Evolutionary conservation across 1,140 invertebrate genomes (phyloP).

Genomic region (Pemphigus obesinymphae): DNA sequence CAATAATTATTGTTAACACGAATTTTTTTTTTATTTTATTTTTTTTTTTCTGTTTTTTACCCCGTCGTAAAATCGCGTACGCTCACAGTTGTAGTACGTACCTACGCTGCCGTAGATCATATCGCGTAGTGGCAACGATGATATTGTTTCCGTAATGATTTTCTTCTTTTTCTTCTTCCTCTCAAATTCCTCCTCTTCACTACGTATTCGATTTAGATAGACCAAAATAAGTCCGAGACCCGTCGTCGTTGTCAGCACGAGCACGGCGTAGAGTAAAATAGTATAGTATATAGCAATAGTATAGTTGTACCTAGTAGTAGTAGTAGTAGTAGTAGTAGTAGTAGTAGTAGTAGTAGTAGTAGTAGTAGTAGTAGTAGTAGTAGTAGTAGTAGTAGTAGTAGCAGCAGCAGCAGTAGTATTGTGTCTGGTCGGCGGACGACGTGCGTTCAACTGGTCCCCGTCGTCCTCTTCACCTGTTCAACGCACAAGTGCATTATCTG

Average conservation of each 20-base stretch:
- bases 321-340: too few species aligned
- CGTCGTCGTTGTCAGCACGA: neutral
- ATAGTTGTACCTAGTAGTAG: too few species aligned
- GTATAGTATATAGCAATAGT: too few species aligned
- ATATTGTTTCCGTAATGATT: neutral
- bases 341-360: too few species aligned
- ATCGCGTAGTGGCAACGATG: neutral
- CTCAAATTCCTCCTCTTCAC: neutral
- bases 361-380: too few species aligned
- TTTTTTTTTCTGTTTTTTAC: constrained; percentile 4
- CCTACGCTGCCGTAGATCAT: neutral
- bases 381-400: too few species aligned
- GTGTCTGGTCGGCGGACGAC: neutral
- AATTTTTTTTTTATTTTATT: neutral
- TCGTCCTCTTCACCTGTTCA: too few species aligned
- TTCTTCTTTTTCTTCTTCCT: neutral
- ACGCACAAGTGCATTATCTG: too few species aligned
- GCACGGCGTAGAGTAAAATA: too few species aligned
- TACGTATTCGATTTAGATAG: neutral
- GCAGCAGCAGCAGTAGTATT: too few species aligned
- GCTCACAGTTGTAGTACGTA: too few species aligned
- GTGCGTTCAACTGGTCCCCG: neutral
- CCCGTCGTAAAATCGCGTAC: too few species aligned
- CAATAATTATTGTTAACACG: constrained; percentile 28
- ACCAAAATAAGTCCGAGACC: neutral